These are phyloP conservation scores for Solenodon paradoxus DNA, from an alignment of 2,113 vertebrate genomes.

Conservation along the genomic window DNA sequence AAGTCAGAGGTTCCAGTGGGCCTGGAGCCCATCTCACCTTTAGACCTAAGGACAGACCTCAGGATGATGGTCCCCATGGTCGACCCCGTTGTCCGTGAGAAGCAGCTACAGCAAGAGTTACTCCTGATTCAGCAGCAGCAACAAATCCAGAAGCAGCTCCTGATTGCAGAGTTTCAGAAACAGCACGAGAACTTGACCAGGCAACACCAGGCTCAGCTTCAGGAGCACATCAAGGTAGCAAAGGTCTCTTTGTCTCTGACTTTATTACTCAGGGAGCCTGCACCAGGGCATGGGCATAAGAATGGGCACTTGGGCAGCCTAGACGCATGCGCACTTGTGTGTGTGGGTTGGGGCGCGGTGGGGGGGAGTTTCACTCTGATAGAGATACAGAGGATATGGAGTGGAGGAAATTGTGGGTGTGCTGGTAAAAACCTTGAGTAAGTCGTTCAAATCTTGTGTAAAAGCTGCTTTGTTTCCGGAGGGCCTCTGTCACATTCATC, in stretches of 20 bases:
- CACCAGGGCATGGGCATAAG: not conserved
- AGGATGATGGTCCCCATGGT: constrained; percentile 94
- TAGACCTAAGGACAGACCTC: constrained; percentile 95
- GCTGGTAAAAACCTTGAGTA: not conserved
- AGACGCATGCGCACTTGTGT: no score
- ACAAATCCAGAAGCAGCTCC: constrained; percentile 97
- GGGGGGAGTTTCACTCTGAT: not conserved
- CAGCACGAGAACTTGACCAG: constrained; percentile 98
- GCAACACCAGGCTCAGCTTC: constrained; percentile 98
- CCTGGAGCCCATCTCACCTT: constrained; percentile 90
- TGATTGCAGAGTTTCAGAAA: constrained; percentile 98
- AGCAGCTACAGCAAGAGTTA: constrained; percentile 96
- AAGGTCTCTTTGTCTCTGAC: constrained; percentile 68
- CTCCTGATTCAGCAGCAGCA: constrained; percentile 98
- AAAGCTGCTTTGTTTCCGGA: not conserved
- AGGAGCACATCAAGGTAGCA: constrained; percentile 99
- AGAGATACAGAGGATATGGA: not conserved
- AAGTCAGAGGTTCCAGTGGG: constrained; percentile 90
- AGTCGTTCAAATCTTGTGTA: not conserved
- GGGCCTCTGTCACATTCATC: not conserved
- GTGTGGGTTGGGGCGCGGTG: no score
- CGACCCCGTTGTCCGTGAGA: constrained; percentile 92
- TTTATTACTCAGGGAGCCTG: not conserved
- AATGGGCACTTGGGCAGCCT: no score
- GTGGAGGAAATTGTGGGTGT: not conserved